Conservation (phyloP, 1,140 invertebrate genomes). For the Phymorhynchus buccinoides region DNA sequence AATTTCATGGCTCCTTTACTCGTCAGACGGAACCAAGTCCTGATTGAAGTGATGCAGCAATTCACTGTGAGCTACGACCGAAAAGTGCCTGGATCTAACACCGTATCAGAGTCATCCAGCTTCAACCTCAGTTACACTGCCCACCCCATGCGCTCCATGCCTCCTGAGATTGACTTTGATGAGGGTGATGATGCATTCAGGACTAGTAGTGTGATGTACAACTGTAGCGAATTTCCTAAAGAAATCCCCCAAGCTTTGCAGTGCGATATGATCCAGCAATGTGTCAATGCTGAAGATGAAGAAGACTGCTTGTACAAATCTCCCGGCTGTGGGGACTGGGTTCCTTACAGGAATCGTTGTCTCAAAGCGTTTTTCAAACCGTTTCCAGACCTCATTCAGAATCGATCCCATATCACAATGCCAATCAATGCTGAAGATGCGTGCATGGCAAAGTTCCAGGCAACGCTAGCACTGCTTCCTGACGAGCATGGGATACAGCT, state of each 20-base stretch:
- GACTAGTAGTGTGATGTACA: constrained; percentile 1
- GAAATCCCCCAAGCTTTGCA: not conserved
- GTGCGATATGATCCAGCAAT: not conserved
- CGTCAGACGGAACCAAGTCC: not conserved
- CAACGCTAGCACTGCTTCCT: not conserved
- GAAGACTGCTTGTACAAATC: constrained; percentile 1
- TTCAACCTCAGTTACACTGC: not conserved
- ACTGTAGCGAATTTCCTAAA: not conserved
- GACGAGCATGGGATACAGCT: not conserved
- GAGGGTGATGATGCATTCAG: not conserved
- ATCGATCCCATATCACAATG: not conserved
- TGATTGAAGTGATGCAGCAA: not conserved
- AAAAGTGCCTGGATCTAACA: too few species aligned
- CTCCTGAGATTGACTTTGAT: not conserved
- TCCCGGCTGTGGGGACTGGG: constrained; percentile 20
- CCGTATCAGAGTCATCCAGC: not conserved
- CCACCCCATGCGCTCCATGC: not conserved
- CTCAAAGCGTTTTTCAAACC: not conserved
- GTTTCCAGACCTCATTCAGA: not conserved
- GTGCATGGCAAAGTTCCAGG: not conserved
- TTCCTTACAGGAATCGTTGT: not conserved
- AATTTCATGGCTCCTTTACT: not conserved
- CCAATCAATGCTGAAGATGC: not conserved
- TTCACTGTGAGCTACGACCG: not conserved
- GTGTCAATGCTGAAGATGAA: constrained; percentile 8